These are phyloP conservation scores for Drosophila birchii DNA, from an alignment of 2,888 invertebrate species.

Conservation along the genomic window DNA sequence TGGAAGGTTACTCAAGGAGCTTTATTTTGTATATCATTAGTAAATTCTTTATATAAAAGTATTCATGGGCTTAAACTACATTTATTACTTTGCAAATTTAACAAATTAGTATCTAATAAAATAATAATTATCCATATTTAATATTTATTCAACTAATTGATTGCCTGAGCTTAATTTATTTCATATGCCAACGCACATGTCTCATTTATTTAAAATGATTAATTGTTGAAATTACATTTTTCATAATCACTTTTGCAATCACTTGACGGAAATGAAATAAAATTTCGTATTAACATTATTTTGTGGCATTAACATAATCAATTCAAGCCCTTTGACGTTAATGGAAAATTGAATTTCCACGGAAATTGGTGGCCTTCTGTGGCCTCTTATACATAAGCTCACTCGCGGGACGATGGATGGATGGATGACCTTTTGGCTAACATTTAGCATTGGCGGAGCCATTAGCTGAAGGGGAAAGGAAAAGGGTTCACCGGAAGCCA, in stretches of 20 bases:
- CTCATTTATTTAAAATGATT: background rate
- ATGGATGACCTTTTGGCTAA: constrained; percentile 31
- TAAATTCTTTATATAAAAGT: background rate
- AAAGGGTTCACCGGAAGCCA: background rate
- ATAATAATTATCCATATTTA: no score
- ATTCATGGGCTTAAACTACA: background rate
- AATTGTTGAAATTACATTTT: constrained; percentile 15
- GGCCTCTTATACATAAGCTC: background rate
- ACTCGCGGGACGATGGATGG: constrained; percentile 15
- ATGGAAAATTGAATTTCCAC: constrained; percentile 19
- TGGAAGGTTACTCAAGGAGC: no score
- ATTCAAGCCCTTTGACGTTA: constrained; percentile 12
- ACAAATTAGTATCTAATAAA: background rate
- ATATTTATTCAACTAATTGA: background rate
- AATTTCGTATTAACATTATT: constrained; percentile 14
- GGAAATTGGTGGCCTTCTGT: constrained; percentile 15
- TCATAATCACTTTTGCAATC: constrained; percentile 10
- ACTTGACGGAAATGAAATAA: constrained; percentile 6
- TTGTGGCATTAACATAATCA: constrained; percentile 20
- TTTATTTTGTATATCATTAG: background rate
- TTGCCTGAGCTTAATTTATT: background rate
- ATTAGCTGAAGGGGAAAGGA: background rate
- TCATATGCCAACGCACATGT: background rate
- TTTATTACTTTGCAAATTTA: background rate
- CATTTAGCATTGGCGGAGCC: constrained; percentile 19